These are phyloP conservation scores for Panzeria rudis DNA, from an alignment of 2,888 invertebrate species.

Conservation along the genomic window DNA sequence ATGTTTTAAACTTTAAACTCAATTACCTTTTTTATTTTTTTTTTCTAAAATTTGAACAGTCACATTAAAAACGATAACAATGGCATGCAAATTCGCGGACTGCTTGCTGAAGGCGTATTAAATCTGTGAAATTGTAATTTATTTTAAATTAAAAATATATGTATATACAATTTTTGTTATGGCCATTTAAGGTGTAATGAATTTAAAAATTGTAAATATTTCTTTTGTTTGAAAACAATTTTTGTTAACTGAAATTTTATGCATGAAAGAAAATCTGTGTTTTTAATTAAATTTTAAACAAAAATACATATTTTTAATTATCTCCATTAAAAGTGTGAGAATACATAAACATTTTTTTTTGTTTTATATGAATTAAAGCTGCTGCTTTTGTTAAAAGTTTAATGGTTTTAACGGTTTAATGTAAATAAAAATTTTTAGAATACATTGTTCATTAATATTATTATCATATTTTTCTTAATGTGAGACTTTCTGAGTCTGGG, in stretches of 20 bases:
- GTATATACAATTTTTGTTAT: not conserved
- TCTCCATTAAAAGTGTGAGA: not conserved
- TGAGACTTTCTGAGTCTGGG: not conserved
- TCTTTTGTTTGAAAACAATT: not conserved
- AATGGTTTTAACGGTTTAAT: slow-evolving; percentile 5
- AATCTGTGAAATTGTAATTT: not conserved
- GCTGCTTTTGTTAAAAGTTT: not conserved
- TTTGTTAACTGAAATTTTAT: not conserved
- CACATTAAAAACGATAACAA: slow-evolving; percentile 10
- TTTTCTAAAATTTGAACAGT: not conserved
- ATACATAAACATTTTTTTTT: not conserved
- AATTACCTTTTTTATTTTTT: not conserved
- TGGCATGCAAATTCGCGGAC: not conserved
- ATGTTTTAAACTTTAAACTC: not conserved
- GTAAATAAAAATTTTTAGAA: not conserved
- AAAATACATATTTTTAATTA: not conserved
- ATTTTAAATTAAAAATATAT: not conserved
- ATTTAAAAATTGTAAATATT: not conserved
- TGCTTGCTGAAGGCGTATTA: not conserved
- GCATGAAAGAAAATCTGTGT: not conserved
- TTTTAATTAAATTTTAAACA: not conserved
- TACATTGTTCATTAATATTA: not conserved
- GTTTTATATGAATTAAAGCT: not conserved
- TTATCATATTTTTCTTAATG: not conserved
- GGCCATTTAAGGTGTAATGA: not conserved